Evolutionary conservation across 2,113 vertebrate genomes (phyloP).

Genomic region (Crypturellus undulatus): DNA sequence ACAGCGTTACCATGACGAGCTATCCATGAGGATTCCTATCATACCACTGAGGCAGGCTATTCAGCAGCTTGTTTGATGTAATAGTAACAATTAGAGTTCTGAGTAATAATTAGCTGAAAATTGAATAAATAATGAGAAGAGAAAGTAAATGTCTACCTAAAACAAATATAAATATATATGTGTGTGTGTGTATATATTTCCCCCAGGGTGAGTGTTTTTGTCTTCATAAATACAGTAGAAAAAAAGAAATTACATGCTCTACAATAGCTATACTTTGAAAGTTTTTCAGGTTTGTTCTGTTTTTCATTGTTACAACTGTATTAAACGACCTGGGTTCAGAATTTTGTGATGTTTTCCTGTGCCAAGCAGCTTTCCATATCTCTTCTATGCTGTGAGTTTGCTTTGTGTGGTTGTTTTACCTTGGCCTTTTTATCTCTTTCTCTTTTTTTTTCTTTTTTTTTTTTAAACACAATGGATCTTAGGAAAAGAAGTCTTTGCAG

Average conservation of each 20-base stretch:
- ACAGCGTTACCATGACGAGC: fast-evolving
- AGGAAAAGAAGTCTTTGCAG: background rate
- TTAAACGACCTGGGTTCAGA: background rate
- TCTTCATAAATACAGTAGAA: background rate
- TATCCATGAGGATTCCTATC: background rate
- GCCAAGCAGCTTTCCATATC: background rate
- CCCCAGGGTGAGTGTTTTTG: background rate
- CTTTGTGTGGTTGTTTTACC: background rate
- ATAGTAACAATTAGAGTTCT: background rate
- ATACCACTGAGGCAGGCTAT: background rate
- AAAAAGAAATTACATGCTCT: background rate
- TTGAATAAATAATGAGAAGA: background rate
- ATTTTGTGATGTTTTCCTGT: background rate
- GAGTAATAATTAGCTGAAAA: background rate
- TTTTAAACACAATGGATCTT: background rate
- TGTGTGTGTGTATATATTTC: background rate
- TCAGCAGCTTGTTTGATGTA: background rate
- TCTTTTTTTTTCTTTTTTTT: background rate
- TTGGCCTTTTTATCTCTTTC: background rate
- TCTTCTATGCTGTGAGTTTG: background rate
- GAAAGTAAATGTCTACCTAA: background rate
- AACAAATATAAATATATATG: background rate
- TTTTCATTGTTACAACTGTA: background rate
- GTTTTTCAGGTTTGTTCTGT: background rate
- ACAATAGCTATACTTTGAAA: background rate